Evolutionary conservation across 2,888 invertebrate genomes (phyloP), one percentile per base, ranked within the genome.

Genomic region (Dendrolimus pini): DNA sequence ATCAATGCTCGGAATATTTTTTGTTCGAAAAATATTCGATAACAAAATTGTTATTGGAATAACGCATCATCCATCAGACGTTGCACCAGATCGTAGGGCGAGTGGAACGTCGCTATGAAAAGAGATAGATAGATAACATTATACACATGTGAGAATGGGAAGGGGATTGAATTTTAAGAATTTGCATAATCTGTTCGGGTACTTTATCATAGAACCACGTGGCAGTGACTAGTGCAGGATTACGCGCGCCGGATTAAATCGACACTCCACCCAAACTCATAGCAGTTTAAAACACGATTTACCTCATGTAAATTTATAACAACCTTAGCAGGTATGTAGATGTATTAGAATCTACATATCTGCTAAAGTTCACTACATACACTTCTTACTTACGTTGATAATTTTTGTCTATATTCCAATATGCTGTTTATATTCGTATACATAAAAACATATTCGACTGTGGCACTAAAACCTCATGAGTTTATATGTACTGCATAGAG

Each of bases 171-270:
- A 83, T 82, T 89, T 85, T 77, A 80, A 85, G 82, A 85, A 90
- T 90, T 90, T 90, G 89, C 90, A 90, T 90, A 90, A 90, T 89
- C 90, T 89, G 85, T 78, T 80, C 72, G 83, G 83, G 89, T 78
- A 90, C 88, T 90, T 90, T 89, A 89, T 90, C 89, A 90, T 89
- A 82, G 88, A 83, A 89, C 88, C 90, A 90, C 90, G 90, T 90
- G 90, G 87, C 84, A 83, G 85, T 90, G 90, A 89, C 90, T 89
- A 89, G 85, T 89, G 89, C 90, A 90, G 87, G 89, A 87, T 88
- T 89, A 89, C 81, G 82, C 73, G 71, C 71, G 70, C 71, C 67
- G 83, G 81, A 85, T 88, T 89, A 84, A 83, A 85, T 81, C 81
- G 76, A 70, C 76, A 76, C 77, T 75, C 78, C 77, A 62, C 64